These are phyloP conservation scores for Melitaea athalia DNA, from an alignment of 2,888 invertebrate genomes.

Conservation along the genomic window DNA sequence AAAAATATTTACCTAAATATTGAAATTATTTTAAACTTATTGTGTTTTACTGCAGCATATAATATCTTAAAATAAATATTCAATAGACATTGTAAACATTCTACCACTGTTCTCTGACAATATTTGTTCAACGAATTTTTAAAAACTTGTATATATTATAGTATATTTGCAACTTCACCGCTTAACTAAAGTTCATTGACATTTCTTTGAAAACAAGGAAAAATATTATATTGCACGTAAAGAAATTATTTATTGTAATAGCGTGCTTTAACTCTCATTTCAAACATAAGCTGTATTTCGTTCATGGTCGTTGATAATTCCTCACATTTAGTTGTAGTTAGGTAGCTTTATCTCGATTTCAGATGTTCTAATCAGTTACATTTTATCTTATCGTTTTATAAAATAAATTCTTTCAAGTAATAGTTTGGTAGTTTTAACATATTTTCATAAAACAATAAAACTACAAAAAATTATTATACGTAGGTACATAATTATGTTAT, in stretches of 20 bases:
- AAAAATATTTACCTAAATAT: no score
- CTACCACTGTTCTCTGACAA: background rate
- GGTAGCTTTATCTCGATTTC: background rate
- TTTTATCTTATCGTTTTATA: constrained; percentile 18
- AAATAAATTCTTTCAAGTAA: background rate
- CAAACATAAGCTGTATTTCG: background rate
- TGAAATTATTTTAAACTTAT: no score
- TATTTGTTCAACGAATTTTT: background rate
- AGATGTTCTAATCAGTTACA: constrained; percentile 9
- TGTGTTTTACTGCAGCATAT: background rate
- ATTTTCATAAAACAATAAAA: background rate
- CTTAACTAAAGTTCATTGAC: constrained; percentile 15
- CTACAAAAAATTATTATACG: background rate
- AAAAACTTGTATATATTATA: background rate
- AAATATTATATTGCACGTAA: background rate
- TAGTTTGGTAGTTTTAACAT: background rate
- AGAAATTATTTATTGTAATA: background rate
- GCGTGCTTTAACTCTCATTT: background rate
- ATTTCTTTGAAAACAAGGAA: background rate
- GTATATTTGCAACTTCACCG: background rate
- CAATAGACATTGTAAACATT: background rate
- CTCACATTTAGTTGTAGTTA: background rate
- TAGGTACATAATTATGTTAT: no score
- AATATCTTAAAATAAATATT: constrained; percentile 14
- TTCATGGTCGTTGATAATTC: constrained; percentile 10